Conservation (phyloP, 1,140 invertebrate species). For the Paracyclopina nana region DNA sequence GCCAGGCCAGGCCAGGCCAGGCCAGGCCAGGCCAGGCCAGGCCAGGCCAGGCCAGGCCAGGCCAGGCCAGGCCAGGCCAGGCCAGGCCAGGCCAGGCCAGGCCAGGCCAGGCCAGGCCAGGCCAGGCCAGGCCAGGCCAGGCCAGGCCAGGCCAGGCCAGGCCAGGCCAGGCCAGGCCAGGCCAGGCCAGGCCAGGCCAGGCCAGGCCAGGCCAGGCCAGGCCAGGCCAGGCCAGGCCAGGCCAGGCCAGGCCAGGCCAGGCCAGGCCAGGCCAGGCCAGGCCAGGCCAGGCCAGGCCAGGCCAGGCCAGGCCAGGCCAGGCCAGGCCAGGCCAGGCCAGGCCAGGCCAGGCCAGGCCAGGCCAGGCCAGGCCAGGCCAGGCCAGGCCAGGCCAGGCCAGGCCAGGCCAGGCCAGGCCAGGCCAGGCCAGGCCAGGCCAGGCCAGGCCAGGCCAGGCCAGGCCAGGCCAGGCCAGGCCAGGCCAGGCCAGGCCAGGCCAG, state of each 20-base stretch:
- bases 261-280: slow-evolving; percentile 22
- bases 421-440: slow-evolving; percentile 22
- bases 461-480: slow-evolving; percentile 22
- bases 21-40: slow-evolving; percentile 21
- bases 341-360: slow-evolving; percentile 22
- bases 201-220: slow-evolving; percentile 22
- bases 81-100: slow-evolving; percentile 22
- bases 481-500: slow-evolving; percentile 22
- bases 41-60: slow-evolving; percentile 22
- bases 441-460: slow-evolving; percentile 22
- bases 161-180: slow-evolving; percentile 22
- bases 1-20: slow-evolving; percentile 21
- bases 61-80: slow-evolving; percentile 22
- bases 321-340: slow-evolving; percentile 22
- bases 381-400: slow-evolving; percentile 22
- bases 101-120: slow-evolving; percentile 22
- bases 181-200: slow-evolving; percentile 22
- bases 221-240: slow-evolving; percentile 22
- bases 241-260: slow-evolving; percentile 22
- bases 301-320: slow-evolving; percentile 22
- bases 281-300: slow-evolving; percentile 22
- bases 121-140: slow-evolving; percentile 22
- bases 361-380: slow-evolving; percentile 22
- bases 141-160: slow-evolving; percentile 22
- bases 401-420: slow-evolving; percentile 22